Conservation (phyloP, 2,888 invertebrate species). For the Steromphala cineraria region DNA sequence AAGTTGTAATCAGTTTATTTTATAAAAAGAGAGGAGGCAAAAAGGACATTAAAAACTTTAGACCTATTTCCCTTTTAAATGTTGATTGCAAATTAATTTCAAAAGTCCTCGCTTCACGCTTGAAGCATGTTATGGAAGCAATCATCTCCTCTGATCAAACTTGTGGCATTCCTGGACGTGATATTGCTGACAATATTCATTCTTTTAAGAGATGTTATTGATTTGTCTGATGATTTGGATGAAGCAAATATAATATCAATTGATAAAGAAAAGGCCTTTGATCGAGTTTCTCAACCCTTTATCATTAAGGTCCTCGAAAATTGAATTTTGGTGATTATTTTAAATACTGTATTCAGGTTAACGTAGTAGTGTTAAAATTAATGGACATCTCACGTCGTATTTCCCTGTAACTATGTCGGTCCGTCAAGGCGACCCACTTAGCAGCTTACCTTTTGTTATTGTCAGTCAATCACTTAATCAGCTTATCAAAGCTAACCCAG, state of each 20-base stretch:
- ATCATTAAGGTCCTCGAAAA: background rate
- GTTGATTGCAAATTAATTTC: background rate
- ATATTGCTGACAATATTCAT: background rate
- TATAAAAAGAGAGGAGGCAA: background rate
- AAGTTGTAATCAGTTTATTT: background rate
- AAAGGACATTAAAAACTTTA: background rate
- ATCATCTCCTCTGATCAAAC: background rate
- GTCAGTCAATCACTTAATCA: no score
- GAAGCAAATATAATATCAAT: background rate
- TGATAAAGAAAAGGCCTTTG: background rate
- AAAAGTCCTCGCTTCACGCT: background rate
- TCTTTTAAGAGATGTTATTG: background rate
- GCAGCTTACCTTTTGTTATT: no score
- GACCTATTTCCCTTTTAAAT: background rate
- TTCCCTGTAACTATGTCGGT: background rate
- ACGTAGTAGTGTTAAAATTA: background rate
- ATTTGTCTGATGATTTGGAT: background rate
- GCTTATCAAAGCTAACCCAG: no score
- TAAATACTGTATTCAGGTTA: background rate
- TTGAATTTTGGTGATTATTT: background rate
- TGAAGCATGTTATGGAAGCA: background rate
- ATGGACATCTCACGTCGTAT: background rate
- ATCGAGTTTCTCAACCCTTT: background rate
- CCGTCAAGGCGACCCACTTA: conserved; percentile 23
- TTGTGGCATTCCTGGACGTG: background rate